Evolutionary conservation across 1,140 invertebrate species (phyloP).

Genomic region (Aleiodes sp.): DNA sequence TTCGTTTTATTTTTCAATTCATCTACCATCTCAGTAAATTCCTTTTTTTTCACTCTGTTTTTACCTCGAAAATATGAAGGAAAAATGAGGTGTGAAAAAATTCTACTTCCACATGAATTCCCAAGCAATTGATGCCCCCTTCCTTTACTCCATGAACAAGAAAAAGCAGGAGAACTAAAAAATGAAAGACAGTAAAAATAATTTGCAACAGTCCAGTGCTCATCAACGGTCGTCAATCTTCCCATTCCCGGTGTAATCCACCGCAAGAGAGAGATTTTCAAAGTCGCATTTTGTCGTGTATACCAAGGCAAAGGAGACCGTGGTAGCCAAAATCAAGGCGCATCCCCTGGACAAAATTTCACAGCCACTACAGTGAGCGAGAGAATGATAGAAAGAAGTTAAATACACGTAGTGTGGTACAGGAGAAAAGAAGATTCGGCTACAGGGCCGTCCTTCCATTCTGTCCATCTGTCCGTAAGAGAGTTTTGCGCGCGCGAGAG

Average conservation of each 20-base stretch:
- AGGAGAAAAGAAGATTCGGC: constrained; percentile 14
- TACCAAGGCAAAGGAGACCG: not conserved
- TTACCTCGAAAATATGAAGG: not conserved
- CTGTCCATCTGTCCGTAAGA: constrained; percentile 44
- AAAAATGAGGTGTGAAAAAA: not conserved
- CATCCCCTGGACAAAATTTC: constrained; percentile 2
- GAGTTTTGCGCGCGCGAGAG: constrained; percentile 31
- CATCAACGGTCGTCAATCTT: constrained; percentile 9
- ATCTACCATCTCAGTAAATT: not conserved
- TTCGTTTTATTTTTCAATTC: not conserved
- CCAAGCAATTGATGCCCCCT: not conserved
- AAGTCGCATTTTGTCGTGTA: constrained; percentile 4
- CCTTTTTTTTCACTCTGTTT: not conserved
- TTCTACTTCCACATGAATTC: not conserved
- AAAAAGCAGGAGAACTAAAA: not conserved
- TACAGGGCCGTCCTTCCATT: constrained; percentile 29
- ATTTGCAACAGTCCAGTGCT: constrained; percentile 9
- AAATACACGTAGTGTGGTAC: not conserved
- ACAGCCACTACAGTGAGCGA: not conserved
- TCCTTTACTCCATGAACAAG: not conserved
- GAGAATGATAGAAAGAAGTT: not conserved
- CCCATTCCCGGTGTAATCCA: constrained; percentile 6
- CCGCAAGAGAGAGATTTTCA: constrained; percentile 5
- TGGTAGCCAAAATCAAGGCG: not conserved
- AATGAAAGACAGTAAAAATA: not conserved